Percentiles rank a stretch among this genome's conserved stretches.
Evolutionary conservation across 2,113 vertebrate genomes (phyloP).

Genomic region (Pteruthius melanotis): DNA sequence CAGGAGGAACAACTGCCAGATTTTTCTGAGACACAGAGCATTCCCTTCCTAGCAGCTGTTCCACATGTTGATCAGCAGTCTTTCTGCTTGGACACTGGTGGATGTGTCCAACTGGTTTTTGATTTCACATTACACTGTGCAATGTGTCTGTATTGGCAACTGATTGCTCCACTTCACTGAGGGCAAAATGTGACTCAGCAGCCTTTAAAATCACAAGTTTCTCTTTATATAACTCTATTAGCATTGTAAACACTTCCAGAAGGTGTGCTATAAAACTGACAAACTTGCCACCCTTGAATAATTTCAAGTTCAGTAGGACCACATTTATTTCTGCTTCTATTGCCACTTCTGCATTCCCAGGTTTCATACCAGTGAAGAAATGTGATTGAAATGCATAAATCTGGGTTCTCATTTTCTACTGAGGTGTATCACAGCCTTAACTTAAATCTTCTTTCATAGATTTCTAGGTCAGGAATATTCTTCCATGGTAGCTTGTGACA

Average conservation of each 20-base stretch:
- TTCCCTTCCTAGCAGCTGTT: background rate
- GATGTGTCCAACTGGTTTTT: background rate
- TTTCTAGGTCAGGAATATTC: background rate
- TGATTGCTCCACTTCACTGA: background rate
- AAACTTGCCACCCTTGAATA: conserved; percentile 6
- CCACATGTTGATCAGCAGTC: background rate
- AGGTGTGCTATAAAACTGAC: background rate
- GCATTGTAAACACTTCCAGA: background rate
- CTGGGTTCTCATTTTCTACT: background rate
- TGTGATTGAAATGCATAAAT: background rate
- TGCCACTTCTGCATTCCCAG: background rate
- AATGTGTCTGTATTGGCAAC: background rate
- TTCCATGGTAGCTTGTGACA: background rate
- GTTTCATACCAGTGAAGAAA: background rate
- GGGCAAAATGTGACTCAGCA: background rate
- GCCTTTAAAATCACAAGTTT: background rate
- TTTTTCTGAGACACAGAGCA: background rate
- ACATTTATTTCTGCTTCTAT: background rate
- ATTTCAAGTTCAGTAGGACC: background rate
- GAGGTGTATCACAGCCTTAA: background rate
- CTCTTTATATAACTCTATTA: background rate
- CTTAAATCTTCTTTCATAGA: background rate
- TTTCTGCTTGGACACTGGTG: background rate
- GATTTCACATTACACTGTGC: background rate
- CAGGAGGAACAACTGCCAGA: background rate